Evolutionary conservation across 2,888 invertebrate genomes (phyloP), one percentile per base, ranked within the genome.

Genomic region (Orthosia gracilis): DNA sequence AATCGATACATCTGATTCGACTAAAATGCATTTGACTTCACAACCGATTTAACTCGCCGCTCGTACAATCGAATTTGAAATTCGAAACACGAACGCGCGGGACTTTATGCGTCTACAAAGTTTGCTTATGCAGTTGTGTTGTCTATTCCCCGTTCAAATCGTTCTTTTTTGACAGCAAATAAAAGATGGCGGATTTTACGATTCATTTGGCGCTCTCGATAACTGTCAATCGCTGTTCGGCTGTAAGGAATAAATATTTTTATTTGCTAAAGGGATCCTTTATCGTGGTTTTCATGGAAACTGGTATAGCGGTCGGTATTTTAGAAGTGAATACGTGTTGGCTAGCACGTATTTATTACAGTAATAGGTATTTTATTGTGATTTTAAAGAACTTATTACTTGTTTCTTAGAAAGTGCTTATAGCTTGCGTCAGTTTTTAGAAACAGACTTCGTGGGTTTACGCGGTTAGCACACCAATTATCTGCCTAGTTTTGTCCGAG

Each of bases 1-100:
- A 91, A 92, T 90, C 92, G 92, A 93, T 91, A 91, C 91, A 93
- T 92, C 92, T 89, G 91, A 93, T 93, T 93, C 91, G 88, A 89
- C 89, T 89, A 92, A 93, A 94, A 90, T 94, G 94, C 94, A 94
- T 94, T 93, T 89, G 90, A 91, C 88, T 93, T 93, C 88, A 92
- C 94, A 90, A 90, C 86, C 95, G 93, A 96, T 95, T 96, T 93
- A 95, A 95, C 95, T 94, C 89, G 93, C 94, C 94, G 94, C 94
- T 90, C 87, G 91, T 91, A 91, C 88, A 66, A 81, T 82, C 87
- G 57, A 89, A 93, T 94, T 95, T 94, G 88, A 93, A 94, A 95
- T 96, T 95, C 95, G 83, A 89, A 91, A 85, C 94, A 93, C 93
- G 92, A 77, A 86, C 89, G 93, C 80, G 92, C 94, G 93, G 94